Base-by-base conservation (phyloP, 1,140 invertebrate species). In the Galendromus occidentalis region DNA sequence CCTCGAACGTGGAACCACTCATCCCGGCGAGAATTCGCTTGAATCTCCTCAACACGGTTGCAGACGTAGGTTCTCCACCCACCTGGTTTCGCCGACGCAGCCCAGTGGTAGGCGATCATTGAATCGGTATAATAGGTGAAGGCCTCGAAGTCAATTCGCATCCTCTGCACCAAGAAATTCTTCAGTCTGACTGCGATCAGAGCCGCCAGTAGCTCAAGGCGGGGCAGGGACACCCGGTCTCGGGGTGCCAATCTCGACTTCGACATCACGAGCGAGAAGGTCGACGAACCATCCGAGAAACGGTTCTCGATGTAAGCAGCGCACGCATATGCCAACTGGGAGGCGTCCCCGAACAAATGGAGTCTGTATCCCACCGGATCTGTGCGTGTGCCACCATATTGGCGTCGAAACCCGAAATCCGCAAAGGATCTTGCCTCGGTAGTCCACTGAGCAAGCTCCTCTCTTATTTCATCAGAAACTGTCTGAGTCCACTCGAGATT, bases 171-270 rank as follows among this genome's bases (percentile, higher is more conserved):
- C 7, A n/a, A 25, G 22, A 4, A 1, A 18, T 30, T 14, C 17
- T 42, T 30, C 14, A 67, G 28, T 30, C 44, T 41, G 14, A 45
- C 4, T 0, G 42, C 29, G 1, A 67, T n/a, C 14, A 66, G 28
- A 14, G 68, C 67, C 1, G 69, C 69, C 0, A 30, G 17, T 22
- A 70, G 47, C 42, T 70, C 69, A 17, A 70, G 51, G 12, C 65
- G 22, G 0, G 70, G 71, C n/a, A 71, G 68, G 7, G 64, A 67
- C 22, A 68, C 28, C 6, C 18, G 28, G 25, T 64, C 65, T 14
- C 47, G 18, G 0, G 69, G 68, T 2, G 67, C 39, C 5, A 70
- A 65, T 25, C 67, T 39, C 7, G 69, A 65, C 47, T 70, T 71
- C n/a, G 64, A 65, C 0, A 66, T 47, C 1, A 70, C 44, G 20